Conservation (phyloP, 2,797 vertebrate genomes). For the Mareca penelope region DNA sequence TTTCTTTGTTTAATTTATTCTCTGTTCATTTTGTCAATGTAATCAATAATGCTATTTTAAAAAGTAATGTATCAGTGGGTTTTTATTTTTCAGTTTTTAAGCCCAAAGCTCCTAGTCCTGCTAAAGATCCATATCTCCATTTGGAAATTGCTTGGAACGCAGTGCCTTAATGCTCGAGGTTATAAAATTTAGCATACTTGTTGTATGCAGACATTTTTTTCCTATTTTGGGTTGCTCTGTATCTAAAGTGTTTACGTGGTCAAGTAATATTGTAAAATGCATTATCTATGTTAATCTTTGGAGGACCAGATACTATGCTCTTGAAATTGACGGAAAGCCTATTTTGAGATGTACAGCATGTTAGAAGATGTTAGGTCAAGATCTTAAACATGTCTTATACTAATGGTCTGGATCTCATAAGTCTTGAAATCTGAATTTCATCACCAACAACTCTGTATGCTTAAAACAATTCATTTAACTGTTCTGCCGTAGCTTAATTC, state of each 20-base stretch:
- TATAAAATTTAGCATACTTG: background rate
- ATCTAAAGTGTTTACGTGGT: background rate
- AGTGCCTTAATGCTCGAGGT: background rate
- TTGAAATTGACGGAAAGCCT: background rate
- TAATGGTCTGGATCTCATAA: background rate
- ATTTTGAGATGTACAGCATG: background rate
- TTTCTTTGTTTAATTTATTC: background rate
- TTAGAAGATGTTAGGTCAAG: background rate
- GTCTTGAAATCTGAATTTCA: background rate
- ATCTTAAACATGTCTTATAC: background rate
- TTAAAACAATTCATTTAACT: background rate
- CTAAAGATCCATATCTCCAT: background rate
- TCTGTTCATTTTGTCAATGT: background rate
- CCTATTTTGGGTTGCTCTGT: background rate
- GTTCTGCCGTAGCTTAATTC: background rate
- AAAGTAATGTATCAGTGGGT: background rate
- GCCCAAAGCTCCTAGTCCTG: background rate
- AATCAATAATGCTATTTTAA: background rate
- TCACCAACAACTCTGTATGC: background rate
- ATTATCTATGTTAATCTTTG: background rate
- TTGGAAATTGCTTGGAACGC: background rate
- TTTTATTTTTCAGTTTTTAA: background rate
- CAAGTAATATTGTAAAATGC: background rate
- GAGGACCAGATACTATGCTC: background rate
- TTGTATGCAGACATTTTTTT: background rate